Evolutionary conservation across 2,888 invertebrate genomes (phyloP), one percentile per base, ranked within the genome.

Genomic region (Oegoconia quadripuncta): DNA sequence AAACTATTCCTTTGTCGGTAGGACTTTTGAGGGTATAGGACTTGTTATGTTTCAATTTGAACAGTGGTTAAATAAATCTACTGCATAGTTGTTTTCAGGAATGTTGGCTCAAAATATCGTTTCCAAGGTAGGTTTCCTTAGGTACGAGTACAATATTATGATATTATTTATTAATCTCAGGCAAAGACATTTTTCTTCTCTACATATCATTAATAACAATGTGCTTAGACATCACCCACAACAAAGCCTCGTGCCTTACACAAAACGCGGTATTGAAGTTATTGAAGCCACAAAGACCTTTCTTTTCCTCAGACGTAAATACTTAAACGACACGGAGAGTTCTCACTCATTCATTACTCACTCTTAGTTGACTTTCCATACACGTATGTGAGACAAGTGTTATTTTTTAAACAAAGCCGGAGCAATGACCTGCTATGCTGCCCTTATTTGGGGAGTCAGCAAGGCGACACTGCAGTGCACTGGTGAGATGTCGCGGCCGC

Each of bases 341-440:
- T 68, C 65, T 68, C 59, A 66, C 58, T 64, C 56, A 63, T 69
- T 68, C 66, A 64, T 70, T 64, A 65, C 61, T 64, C 56, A 12
- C 12, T 9, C 9, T 53, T 55, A 64, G 61, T 75, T 75, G 58
- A 55, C 62, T 71, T 74, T 74, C 76, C 69, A 64, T 65, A 59
- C 79, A 77, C 74, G 79, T 73, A 63, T 64, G 59, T 64, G 62
- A 72, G 70, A 71, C 69, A 69, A 71, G 72, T 73, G 71, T 74
- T 74, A 61, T 68, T 71, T 74, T 80, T 78, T 70, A 65, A 83
- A 82, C 82, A 83, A 81, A 81, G 62, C 42, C 62, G 66, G 82
- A 55, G 70, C 81, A 78, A 70, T 63, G 82, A 80, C 82, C 83
- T 66, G 60, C 60, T 5, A 9, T 29, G 9, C 15, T 63, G 61